Percentiles rank a stretch among this genome's conserved stretches.
These are phyloP conservation scores for Meganola albula DNA, from an alignment of 2,888 invertebrate genomes.

Conservation along the genomic window DNA sequence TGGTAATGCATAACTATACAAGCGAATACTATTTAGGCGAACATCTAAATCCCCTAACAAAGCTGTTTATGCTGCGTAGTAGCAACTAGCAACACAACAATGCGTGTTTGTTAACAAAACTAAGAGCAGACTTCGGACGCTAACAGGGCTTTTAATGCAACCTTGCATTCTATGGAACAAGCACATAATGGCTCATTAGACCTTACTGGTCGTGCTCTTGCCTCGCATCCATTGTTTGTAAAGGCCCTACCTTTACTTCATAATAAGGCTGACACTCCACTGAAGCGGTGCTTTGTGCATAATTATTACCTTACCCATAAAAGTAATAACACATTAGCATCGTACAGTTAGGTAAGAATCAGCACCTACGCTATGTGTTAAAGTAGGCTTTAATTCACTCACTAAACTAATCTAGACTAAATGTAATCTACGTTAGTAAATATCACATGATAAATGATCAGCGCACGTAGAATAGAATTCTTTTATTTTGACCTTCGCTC, in stretches of 20 bases:
- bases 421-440: too few species aligned
- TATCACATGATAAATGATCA: too few species aligned
- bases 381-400: too few species aligned
- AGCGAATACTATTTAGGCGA: constrained; percentile 10
- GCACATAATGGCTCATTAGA: constrained; percentile 69
- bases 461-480: too few species aligned
- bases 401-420: too few species aligned
- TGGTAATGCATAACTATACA: too few species aligned
- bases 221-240: constrained; percentile 60
- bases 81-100: constrained; percentile 30
- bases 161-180: constrained; percentile 41
- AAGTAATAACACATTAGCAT: too few species aligned
- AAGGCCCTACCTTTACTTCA: constrained; percentile 52
- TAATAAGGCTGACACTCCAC: constrained; percentile 59
- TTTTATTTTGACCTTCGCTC: too few species aligned
- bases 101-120: constrained; percentile 36
- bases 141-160: constrained; percentile 42
- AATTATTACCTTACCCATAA: too few species aligned
- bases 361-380: too few species aligned
- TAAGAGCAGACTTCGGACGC: constrained; percentile 31
- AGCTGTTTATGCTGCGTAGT: constrained; percentile 25
- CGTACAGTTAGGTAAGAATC: too few species aligned
- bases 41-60: constrained; percentile 31
- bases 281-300: too few species aligned
- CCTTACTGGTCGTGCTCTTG: constrained; percentile 53